phyloP scores from a whole-genome alignment of 2,888 invertebrate species.

The Selenia dentaria region DNA sequence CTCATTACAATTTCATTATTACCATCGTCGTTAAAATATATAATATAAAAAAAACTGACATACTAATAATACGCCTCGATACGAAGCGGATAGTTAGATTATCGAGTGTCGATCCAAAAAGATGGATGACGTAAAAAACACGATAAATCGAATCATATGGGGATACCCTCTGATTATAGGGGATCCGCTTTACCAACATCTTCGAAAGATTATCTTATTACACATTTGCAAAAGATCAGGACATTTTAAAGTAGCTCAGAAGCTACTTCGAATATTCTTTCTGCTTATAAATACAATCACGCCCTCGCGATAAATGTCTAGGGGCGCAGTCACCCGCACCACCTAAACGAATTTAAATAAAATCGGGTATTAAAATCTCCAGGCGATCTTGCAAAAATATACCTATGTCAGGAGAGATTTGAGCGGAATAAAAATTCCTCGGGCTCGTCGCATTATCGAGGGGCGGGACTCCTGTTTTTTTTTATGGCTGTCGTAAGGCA shows the following conservation, averaged over 20 bases:
- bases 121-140: conserved; percentile 46
- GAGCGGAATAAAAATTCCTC: conserved; percentile 83
- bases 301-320: conserved; percentile 76
- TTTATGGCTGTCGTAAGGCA: conserved; percentile 84
- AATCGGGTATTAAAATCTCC: conserved; percentile 82
- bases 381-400: conserved; percentile 80
- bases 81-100: conserved; percentile 35
- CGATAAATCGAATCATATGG: conserved; percentile 41
- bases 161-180: conserved; percentile 36
- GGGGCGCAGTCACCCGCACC: conserved; percentile 73
- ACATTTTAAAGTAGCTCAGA: conserved; percentile 31
- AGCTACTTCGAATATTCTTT: conserved; percentile 45
- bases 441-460: conserved; percentile 80
- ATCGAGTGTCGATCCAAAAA: conserved; percentile 39
- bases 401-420: conserved; percentile 84
- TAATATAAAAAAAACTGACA: neutral
- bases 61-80: conserved; percentile 16
- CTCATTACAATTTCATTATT: no score
- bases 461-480: conserved; percentile 81
- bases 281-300: conserved; percentile 79
- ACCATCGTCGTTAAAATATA: no score
- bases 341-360: conserved; percentile 83
- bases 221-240: conserved; percentile 22
- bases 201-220: conserved; percentile 30
- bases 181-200: conserved; percentile 33